Base-by-base conservation (phyloP, 2,113 vertebrate genomes). In the Chloroceryle aenea region DNA sequence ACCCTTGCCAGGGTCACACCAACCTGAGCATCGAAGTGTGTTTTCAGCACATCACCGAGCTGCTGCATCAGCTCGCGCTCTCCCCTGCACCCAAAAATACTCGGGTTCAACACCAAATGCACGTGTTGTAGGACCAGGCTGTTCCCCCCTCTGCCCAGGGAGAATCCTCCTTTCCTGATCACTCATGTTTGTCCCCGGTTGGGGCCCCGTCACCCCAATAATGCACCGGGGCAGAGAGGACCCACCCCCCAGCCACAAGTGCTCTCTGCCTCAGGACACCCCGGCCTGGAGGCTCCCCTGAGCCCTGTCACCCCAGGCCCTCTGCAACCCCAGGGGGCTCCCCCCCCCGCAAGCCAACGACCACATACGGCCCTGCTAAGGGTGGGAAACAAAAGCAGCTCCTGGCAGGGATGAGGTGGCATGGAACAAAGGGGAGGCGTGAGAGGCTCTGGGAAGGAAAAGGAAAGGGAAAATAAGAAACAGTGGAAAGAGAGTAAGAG, bases 101-200 rank as follows among this genome's bases (percentile, higher is more conserved):
- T 0, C 0, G 4, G 14, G 6, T 27, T 50, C 56, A 43, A 6
- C 48, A 6, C 7, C 0, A 63, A 40, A 64, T 1, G 48, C 13
- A 15, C 12, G 14, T 1, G 2, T 61, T 40, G 1, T 5, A 3
- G 36, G 34, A 42, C 10, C 15, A 2, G 34, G 80, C 71, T 75
- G n/a, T 7, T 7, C 38, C 26, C 38, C 9, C 3, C 11, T 6
- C 0, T 4, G 7, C 7, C 15, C 40, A 4, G 36, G 4, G 21
- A 30, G 5, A 7, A 59, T 23, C 4, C 7, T 18, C 15, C 23
- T n/a, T 6, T 20, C 12, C 47, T 1, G 1, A 75, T 40, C 48
- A 50, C 34, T 58, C 12, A 15, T 1, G 0, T 1, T 26, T 4
- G 22, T 18, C 27, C 10, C 36, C 1, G 20, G 42, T 18, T 38